A percentile compares a stretch with the other conserved stretches of the same genome.
Evolutionary conservation across 2,113 vertebrate genomes (phyloP).

Genomic region (Apodemus speciosus): DNA sequence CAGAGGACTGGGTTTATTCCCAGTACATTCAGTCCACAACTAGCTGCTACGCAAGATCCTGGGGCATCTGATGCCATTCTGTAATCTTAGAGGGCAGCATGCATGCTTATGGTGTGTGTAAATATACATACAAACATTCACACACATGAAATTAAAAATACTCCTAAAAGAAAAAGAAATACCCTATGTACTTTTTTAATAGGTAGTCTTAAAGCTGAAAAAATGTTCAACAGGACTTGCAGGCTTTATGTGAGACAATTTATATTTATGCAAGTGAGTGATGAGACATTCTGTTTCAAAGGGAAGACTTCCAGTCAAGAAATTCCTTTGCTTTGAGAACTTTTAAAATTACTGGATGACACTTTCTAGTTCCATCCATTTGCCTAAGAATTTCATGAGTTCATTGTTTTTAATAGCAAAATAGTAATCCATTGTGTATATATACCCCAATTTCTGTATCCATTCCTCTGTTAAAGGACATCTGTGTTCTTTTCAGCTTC

Average conservation of each 20-base stretch:
- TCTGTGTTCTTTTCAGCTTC: no score
- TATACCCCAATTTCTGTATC: no score
- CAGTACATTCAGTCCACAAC: not conserved
- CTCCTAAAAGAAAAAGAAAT: not conserved
- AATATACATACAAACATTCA: not conserved
- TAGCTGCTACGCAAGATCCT: no score
- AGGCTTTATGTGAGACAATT: slow-evolving; percentile 9
- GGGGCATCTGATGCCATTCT: not conserved
- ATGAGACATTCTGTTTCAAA: slow-evolving; percentile 25
- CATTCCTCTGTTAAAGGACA: no score
- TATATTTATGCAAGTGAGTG: slow-evolving; percentile 18
- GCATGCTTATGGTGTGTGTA: not conserved
- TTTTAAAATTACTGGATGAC: not conserved
- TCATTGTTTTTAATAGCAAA: no score
- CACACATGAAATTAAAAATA: not conserved
- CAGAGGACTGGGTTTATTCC: not conserved
- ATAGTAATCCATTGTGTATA: no score
- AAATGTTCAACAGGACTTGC: slow-evolving; percentile 16
- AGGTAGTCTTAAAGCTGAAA: not conserved
- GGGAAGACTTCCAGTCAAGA: slow-evolving; percentile 29
- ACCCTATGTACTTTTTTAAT: not conserved
- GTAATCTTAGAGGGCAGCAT: not conserved
- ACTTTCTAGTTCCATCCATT: no score
- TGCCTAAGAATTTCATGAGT: no score
- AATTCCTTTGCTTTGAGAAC: not conserved